A percentile compares a stretch with the other conserved stretches of the same genome.
Conservation (phyloP, 1,140 invertebrate genomes). For the Archivesica marissinica region DNA sequence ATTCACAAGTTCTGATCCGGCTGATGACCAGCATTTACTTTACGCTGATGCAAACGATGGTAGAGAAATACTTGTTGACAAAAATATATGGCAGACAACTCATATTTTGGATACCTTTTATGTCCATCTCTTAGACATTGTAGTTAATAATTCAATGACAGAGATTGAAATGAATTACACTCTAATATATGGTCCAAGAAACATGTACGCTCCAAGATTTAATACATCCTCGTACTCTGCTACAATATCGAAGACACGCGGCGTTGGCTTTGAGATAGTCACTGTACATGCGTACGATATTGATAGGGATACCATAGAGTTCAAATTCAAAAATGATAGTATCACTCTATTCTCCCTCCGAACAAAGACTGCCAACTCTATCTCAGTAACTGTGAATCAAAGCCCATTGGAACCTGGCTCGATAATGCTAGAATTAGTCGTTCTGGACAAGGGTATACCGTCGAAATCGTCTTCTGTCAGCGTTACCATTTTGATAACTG, state of each 20-base stretch:
- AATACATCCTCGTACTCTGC: background rate
- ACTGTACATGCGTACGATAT: slow-evolving; percentile 18
- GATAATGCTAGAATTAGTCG: background rate
- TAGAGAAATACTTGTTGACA: slow-evolving; percentile 44
- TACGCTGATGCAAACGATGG: slow-evolving; percentile 18
- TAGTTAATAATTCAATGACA: background rate
- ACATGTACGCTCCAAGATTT: slow-evolving; percentile 34
- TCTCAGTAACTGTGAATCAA: background rate
- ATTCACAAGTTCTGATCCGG: background rate
- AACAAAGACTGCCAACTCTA: background rate
- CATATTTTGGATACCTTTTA: slow-evolving; percentile 32
- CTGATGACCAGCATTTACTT: background rate
- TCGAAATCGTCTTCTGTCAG: background rate
- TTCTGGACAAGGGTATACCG: slow-evolving; percentile 16
- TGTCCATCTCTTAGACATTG: slow-evolving; percentile 60
- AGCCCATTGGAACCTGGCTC: background rate
- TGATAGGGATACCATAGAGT: slow-evolving; percentile 7
- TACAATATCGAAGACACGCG: background rate
- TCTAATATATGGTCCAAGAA: slow-evolving; percentile 18
- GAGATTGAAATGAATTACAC: background rate
- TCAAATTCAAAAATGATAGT: background rate
- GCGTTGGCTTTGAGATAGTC: background rate
- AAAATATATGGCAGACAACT: slow-evolving; percentile 64
- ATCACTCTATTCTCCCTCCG: background rate
- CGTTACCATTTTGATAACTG: background rate